Evolutionary conservation across 2,797 vertebrate species (phyloP), one percentile per base, ranked within the genome.

Genomic region (Smutsia temminckii): DNA sequence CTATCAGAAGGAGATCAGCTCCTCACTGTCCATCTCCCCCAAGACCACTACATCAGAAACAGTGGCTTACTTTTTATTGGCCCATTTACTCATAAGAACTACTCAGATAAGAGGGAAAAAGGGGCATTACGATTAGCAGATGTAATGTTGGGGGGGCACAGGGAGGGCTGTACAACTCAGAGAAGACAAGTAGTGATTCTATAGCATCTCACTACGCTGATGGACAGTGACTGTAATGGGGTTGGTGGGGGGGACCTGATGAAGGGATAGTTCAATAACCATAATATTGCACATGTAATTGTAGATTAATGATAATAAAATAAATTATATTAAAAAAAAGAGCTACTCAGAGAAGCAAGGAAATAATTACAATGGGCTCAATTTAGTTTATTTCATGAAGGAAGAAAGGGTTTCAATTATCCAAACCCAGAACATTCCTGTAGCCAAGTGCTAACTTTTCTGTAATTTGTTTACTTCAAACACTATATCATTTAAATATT

Each of bases 381-480:
- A 6, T 32, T 79, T 34, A 20, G 12, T 61, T 83, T 61, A 46
- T 68, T 29, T 81, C 42, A 40, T 57, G n/a, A 37, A 46, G 64
- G 29, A 14, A 91, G 14, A 49, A 74, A 93, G 80, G 1, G 4
- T 63, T 72, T 80, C 17, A n/a, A 0, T 46, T 69, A 80, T 49
- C 20, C 85, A 88, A 94, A 57, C 9, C 5, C 84, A 80, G 86
- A 91, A 72, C 3, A 71, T 37, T 66, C 40, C 34, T 71, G 34
- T 53, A n/a, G 64, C 49, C 32, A 59, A 71, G 11, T 59, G n/a
- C 63, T 66, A 66, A 61, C 40, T 55, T 64, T 61, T 78, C 40
- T 83, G 6, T 87, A 63, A 87, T 59, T 83, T 77, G 13, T 53
- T 93, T 93, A 90, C 61, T 23, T 95, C 18, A 78, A 90, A 61